A percentile compares a stretch with the other conserved stretches of the same genome.
phyloP scores from a whole-genome alignment of 2,888 invertebrate species.

The Lasius fuliginosus region DNA sequence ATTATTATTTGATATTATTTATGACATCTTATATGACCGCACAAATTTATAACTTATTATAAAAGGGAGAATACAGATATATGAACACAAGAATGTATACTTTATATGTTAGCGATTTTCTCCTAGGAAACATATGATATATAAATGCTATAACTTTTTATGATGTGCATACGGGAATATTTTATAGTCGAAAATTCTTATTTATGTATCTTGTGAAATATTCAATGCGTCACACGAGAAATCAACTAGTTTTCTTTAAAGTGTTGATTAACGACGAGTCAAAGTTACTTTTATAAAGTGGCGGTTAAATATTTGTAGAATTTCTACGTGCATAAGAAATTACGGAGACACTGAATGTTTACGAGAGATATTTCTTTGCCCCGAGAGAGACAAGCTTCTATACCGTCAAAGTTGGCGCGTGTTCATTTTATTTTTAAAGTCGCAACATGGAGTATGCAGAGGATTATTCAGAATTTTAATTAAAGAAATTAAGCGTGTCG shows the following conservation, averaged over 20 bases:
- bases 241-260: conserved; percentile 37
- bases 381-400: conserved; percentile 26
- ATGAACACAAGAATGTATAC: background rate
- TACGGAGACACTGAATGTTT: conserved; percentile 30
- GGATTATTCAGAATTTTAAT: conserved; percentile 82
- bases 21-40: background rate
- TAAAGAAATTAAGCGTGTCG: conserved; percentile 80
- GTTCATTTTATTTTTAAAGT: conserved; percentile 63
- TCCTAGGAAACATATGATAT: background rate
- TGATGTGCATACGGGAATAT: conserved; percentile 8
- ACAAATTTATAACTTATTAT: background rate
- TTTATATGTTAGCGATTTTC: background rate
- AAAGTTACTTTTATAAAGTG: conserved; percentile 50
- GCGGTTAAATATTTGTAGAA: conserved; percentile 24
- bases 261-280: conserved; percentile 18
- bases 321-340: conserved; percentile 45
- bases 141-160: background rate
- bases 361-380: conserved; percentile 52
- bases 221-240: conserved; percentile 1
- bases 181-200: conserved; percentile 2
- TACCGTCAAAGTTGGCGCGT: conserved; percentile 26
- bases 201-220: conserved; percentile 17
- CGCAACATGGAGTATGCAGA: conserved; percentile 60
- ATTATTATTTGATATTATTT: no score
- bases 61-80: background rate